Evolutionary conservation across 2,888 invertebrate species (phyloP), one percentile per base, ranked within the genome.

Genomic region (Drosophila conformis): DNA sequence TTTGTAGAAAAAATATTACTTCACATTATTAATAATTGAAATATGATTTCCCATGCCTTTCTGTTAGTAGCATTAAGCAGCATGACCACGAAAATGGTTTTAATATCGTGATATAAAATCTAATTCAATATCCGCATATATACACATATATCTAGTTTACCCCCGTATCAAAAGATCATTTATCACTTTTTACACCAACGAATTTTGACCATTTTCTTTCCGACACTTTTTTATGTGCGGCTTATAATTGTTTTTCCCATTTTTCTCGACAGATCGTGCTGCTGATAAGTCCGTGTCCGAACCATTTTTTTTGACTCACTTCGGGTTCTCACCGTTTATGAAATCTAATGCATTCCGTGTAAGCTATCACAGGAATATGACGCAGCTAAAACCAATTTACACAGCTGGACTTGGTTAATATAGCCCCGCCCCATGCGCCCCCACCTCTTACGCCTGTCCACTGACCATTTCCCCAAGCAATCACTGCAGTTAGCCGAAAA

Each of bases 331-430:
- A 57, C 35, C 57, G 56, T 72, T 56, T 49, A 68, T 46, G 51
- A 49, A 57, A 79, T 62, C 69, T 48, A 48, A 62, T 51, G 64
- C 69, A 56, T 56, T 48, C 52, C 11, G 35, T 70, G 57, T 65
- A 35, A 49, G 38, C 38, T 73, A 73, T 73, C 65, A 21, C 4
- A 36, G 68, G 21, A 48, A 59, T 36, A 64, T 78, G 78, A 80
- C 77, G 63, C 65, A 69, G 78, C 80, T 52, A 46, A 80, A 80
- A 68, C n/a, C 58, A 68, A 82, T 79, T 66, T 82, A 72, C 76
- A 57, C 80, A 80, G 82, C 80, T 79, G 73, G 80, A 70, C 63
- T 69, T 66, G 49, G 38, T 27, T 35, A 25, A 48, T 33, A 63
- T 53, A 38, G 54, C 36, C 10, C 13, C 38, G 38, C 38, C 18